Evolutionary conservation across 1,140 invertebrate genomes (phyloP).

Genomic region (Hestina assimilis): DNA sequence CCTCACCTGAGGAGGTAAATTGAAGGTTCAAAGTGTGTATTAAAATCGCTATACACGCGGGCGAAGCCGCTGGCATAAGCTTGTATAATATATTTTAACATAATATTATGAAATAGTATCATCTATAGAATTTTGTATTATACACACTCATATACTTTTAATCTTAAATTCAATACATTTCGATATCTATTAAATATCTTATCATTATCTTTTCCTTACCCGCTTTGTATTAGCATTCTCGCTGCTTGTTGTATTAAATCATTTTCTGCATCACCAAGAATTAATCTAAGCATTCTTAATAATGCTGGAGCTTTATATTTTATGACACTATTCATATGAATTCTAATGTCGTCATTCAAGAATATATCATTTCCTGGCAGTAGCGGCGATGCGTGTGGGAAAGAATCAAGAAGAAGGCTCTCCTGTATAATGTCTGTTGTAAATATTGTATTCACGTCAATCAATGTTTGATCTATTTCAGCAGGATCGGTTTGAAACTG

Average conservation of each 20-base stretch:
- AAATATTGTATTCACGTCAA: constrained; percentile 62
- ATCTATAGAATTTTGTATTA: no score
- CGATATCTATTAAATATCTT: neutral
- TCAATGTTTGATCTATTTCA: constrained; percentile 21
- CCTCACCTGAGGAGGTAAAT: no score
- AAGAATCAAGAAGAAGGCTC: constrained; percentile 49
- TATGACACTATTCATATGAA: constrained; percentile 40
- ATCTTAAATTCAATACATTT: no score
- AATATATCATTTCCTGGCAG: constrained; percentile 35
- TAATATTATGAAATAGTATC: no score
- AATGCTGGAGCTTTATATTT: constrained; percentile 58
- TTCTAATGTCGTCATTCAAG: constrained; percentile 43
- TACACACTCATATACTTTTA: no score
- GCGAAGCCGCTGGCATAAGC: no score
- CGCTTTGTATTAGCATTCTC: constrained; percentile 6
- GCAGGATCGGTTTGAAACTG: constrained; percentile 49
- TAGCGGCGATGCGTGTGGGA: constrained; percentile 27
- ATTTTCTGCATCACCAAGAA: constrained; percentile 35
- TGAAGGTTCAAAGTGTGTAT: no score
- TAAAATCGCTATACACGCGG: no score
- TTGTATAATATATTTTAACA: no score
- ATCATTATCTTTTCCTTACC: constrained; percentile 8
- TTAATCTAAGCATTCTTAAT: constrained; percentile 46
- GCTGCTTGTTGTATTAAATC: constrained; percentile 42
- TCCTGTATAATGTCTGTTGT: constrained; percentile 64